Conservation (phyloP, 2,113 vertebrate species). For the Nothocercus nigrocapillus region DNA sequence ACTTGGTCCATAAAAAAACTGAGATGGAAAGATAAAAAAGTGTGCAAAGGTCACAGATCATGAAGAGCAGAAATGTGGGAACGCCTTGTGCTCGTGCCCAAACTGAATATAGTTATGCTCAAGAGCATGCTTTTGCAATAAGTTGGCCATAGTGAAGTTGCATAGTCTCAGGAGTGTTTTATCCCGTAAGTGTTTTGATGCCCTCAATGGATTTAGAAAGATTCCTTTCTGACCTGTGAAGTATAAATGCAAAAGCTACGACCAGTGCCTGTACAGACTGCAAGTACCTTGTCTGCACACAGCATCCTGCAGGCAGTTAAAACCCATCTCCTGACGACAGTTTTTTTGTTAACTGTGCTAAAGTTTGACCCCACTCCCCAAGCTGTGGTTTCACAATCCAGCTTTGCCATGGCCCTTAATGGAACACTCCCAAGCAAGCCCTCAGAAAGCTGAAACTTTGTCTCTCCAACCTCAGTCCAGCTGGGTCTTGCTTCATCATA, state of each 20-base stretch:
- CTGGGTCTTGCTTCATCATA: neutral
- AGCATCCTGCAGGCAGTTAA: neutral
- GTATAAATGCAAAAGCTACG: neutral
- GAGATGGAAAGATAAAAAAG: neutral
- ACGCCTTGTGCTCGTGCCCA: neutral
- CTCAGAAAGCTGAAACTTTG: neutral
- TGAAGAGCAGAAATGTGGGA: neutral
- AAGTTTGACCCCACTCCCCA: neutral
- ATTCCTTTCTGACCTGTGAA: neutral
- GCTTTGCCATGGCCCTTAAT: neutral
- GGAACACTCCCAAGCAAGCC: neutral
- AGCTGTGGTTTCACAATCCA: neutral
- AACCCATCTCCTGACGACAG: neutral
- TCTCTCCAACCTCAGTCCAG: neutral
- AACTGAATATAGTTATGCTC: neutral
- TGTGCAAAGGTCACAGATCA: neutral
- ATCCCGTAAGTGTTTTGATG: neutral
- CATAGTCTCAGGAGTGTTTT: neutral
- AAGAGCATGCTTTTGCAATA: neutral
- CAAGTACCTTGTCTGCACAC: neutral
- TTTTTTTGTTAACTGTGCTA: neutral
- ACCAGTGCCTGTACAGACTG: neutral
- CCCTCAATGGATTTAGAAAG: neutral
- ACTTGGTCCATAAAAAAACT: neutral
- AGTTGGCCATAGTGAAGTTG: neutral